These are phyloP conservation scores for Diarsia brunnea DNA, from an alignment of 2,888 invertebrate genomes.

Conservation along the genomic window DNA sequence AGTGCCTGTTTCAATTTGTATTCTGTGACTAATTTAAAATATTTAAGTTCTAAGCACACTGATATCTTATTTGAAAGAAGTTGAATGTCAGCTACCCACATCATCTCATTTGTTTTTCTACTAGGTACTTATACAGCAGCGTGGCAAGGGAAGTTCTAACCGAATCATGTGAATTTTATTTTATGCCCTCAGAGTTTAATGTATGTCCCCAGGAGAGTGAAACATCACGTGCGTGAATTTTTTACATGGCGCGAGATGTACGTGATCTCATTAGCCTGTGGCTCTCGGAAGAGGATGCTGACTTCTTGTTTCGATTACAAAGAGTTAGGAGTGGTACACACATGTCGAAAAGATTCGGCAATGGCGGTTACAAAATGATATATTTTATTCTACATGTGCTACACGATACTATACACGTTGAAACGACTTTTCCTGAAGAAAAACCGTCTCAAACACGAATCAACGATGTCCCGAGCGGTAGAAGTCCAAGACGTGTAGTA, in stretches of 20 bases:
- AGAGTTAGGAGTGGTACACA: not conserved
- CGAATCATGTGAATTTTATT: conserved; percentile 20
- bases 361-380: not conserved
- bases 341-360: not conserved
- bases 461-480: too few species aligned
- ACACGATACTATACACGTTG: too few species aligned
- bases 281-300: conserved; percentile 14
- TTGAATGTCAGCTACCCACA: too few species aligned
- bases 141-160: not conserved
- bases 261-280: conserved; percentile 39
- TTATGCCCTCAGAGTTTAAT: conserved; percentile 33
- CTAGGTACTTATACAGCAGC: not conserved
- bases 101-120: not conserved
- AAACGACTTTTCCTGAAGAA: too few species aligned
- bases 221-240: conserved; percentile 43
- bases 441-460: too few species aligned
- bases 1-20: not conserved
- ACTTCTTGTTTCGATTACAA: conserved; percentile 1
- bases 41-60: not conserved
- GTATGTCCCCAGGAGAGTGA: conserved; percentile 5
- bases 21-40: not conserved
- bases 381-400: not conserved
- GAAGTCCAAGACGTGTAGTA: too few species aligned
- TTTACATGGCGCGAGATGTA: conserved; percentile 28
- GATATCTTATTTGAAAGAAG: not conserved